Base-by-base conservation (phyloP, 2,797 vertebrate genomes). In the Kryptolebias ocellatus region DNA sequence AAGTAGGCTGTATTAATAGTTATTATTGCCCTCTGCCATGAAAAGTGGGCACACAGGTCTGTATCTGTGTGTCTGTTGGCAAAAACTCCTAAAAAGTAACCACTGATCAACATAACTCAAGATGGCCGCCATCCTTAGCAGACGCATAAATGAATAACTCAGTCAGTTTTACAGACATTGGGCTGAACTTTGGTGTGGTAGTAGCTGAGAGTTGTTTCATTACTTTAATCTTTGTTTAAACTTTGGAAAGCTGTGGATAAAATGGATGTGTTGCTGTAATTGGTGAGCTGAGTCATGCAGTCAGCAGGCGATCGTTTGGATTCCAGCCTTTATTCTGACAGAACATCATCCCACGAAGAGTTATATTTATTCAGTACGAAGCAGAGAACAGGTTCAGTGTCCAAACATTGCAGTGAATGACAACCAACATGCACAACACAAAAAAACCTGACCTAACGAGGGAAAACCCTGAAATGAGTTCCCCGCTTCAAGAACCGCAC, bases 321-420 rank as follows among this genome's bases (percentile, higher is more conserved):
- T 87, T 45, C 84, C 66, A 85, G 58, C 81, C 73, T 92, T 90
- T 91, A 89, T 90, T 91, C 62, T 66, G 69, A 84, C 56, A 87
- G 75, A 89, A 87, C 62, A 72, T 72, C 81, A 87, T 29, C 79
- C 79, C 75, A 88, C 84, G 71, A 81, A 83, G 77, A 85, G 87
- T 90, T 85, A 86, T 72, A 84, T 74, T 73, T 70, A 67, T 67
- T 4, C 47, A 79, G 83, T 83, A 87, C 64, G 89, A 77, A 83
- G 83, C 63, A 83, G 71, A 49, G 79, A 71, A 24, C 89, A 88
- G 69, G 68, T 86, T 87, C 70, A 54, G 53, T 72, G 80, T 71
- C 85, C 65, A 81, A 68, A 86, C 74, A 83, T 76, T 60, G 51
- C 20, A 24, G 20, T 24, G 62, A 72, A 77, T 55, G 24, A 79